Percentiles rank a stretch among this genome's conserved stretches.
These are phyloP conservation scores for Acanthochromis polyacanthus DNA, from an alignment of 2,113 vertebrate genomes.

Conservation along the genomic window DNA sequence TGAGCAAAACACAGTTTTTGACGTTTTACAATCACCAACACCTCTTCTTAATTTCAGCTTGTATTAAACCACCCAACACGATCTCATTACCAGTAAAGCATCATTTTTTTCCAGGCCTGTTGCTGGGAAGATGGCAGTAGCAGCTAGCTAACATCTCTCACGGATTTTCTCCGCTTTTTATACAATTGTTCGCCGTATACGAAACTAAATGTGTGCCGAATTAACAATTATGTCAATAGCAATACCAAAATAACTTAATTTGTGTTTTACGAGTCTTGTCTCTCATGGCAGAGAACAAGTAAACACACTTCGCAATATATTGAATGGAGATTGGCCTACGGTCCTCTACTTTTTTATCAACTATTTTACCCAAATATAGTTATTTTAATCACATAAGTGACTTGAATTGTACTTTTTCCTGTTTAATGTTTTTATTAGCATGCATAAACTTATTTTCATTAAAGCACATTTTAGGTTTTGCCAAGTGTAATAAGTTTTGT, in stretches of 20 bases:
- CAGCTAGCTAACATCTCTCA: neutral
- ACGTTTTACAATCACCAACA: accelerated
- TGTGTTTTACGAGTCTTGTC: accelerated
- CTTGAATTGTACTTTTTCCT: neutral
- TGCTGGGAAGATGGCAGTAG: neutral
- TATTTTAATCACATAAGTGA: too few species aligned
- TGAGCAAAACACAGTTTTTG: accelerated
- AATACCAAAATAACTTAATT: neutral
- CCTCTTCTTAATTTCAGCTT: neutral
- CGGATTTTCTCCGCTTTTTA: too few species aligned
- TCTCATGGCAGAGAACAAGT: accelerated
- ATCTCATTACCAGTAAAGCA: neutral
- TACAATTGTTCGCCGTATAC: too few species aligned
- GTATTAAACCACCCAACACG: accelerated
- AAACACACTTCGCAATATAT: neutral
- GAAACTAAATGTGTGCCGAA: too few species aligned
- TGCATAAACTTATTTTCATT: too few species aligned
- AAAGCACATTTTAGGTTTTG: neutral
- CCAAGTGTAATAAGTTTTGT: neutral
- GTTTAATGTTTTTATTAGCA: neutral
- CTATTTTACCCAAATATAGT: too few species aligned
- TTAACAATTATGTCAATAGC: accelerated
- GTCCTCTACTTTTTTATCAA: too few species aligned
- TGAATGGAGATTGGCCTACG: neutral
- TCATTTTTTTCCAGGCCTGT: accelerated